phyloP scores from a whole-genome alignment of 35 echinoderm and acorn worm species.

The Stichopus chloronotus region DNA sequence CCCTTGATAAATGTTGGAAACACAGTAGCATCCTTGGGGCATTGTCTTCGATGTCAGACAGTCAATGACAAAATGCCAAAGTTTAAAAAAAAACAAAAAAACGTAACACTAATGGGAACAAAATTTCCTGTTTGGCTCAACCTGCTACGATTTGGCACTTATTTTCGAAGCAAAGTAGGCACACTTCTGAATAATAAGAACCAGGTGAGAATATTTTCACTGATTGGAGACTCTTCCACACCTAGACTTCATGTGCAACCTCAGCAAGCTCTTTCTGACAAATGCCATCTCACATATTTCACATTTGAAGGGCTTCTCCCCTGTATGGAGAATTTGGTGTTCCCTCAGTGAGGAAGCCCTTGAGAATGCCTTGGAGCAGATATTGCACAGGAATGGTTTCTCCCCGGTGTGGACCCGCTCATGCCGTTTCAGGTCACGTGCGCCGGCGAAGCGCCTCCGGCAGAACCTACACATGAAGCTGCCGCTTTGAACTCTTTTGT shows the following conservation, averaged over 20 bases:
- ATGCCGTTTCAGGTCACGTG: constrained; percentile 25
- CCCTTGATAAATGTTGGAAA: too few relatives aligned
- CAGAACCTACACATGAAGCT: constrained; percentile 14
- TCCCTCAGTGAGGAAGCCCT: not conserved
- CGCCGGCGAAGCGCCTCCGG: not conserved
- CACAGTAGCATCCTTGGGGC: too few relatives aligned
- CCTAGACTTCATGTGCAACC: not conserved
- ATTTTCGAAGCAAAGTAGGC: too few relatives aligned
- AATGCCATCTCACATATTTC: constrained; percentile 6
- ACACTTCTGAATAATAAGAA: too few relatives aligned
- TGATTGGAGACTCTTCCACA: too few relatives aligned
- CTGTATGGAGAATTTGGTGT: constrained; percentile 32
- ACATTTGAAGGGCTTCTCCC: constrained; percentile 20
- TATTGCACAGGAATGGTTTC: constrained; percentile 50
- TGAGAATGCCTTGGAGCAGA: constrained; percentile 31
- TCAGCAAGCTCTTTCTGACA: not conserved
- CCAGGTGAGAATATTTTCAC: too few relatives aligned
- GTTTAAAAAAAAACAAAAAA: too few relatives aligned
- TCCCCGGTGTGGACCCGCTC: constrained; percentile 23
- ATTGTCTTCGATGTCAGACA: too few relatives aligned
- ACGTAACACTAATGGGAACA: too few relatives aligned
- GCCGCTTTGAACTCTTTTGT: not conserved
- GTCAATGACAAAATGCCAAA: too few relatives aligned
- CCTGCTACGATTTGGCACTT: too few relatives aligned
- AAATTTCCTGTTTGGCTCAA: too few relatives aligned